Evolutionary conservation across 1,140 invertebrate genomes (phyloP).

Genomic region (Coptotermes formosanus): DNA sequence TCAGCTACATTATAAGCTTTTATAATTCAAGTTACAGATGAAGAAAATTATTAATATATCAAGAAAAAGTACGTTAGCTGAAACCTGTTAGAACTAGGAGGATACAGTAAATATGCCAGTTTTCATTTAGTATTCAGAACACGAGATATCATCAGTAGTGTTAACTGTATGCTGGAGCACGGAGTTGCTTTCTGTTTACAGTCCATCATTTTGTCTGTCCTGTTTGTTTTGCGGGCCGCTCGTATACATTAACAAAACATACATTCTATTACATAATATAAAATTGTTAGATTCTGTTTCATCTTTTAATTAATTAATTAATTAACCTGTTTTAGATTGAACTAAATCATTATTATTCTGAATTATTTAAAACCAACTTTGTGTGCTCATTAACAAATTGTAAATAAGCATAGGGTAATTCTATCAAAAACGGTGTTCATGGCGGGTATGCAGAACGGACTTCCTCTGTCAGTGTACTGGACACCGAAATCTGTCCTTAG

Average conservation of each 20-base stretch:
- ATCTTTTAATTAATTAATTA: neutral
- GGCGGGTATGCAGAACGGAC: too few relatives aligned
- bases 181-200: neutral
- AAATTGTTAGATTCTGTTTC: neutral
- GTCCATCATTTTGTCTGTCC: neutral
- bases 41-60: neutral
- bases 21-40: too few relatives aligned
- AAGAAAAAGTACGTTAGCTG: neutral
- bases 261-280: neutral
- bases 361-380: neutral
- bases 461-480: too few relatives aligned
- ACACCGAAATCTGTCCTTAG: too few relatives aligned
- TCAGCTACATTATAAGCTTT: too few relatives aligned
- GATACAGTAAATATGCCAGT: neutral
- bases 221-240: neutral
- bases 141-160: neutral
- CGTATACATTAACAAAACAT: neutral
- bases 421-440: too few relatives aligned
- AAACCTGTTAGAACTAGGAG: neutral
- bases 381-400: neutral
- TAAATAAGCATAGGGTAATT: neutral
- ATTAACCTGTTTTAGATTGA: neutral
- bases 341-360: neutral
- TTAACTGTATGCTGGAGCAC: neutral
- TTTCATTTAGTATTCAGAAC: neutral